These are phyloP conservation scores for Himalopsyche japonica DNA, from an alignment of 2,888 invertebrate species.

Conservation along the genomic window DNA sequence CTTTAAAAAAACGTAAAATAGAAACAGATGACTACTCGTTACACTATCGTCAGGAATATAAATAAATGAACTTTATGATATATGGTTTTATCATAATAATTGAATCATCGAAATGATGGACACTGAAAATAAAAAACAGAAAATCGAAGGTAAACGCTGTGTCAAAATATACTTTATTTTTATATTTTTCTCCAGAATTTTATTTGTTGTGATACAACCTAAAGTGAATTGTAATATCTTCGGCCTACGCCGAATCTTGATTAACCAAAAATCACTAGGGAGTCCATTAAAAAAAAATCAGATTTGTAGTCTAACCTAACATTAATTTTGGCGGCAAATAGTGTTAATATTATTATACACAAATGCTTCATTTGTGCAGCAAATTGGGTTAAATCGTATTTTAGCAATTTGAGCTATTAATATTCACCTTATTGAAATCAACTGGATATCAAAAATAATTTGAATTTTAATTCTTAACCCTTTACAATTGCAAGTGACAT, in stretches of 20 bases:
- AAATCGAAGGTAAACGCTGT: constrained; percentile 19
- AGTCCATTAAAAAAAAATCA: too few relatives aligned
- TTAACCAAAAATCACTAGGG: too few relatives aligned
- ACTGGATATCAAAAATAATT: too few relatives aligned
- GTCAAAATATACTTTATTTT: background rate
- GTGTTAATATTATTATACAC: background rate
- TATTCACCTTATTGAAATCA: too few relatives aligned
- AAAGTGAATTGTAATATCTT: background rate
- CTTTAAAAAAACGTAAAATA: background rate
- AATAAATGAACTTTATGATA: background rate
- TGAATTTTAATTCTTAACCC: too few relatives aligned
- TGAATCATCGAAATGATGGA: constrained; percentile 8
- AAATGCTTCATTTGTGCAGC: too few relatives aligned
- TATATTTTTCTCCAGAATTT: background rate
- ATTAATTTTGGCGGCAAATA: background rate
- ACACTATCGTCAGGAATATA: background rate
- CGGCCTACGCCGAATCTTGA: too few relatives aligned
- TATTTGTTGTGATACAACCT: background rate
- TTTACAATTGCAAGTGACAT: too few relatives aligned
- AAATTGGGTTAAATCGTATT: too few relatives aligned
- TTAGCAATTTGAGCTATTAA: too few relatives aligned
- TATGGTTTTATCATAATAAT: background rate
- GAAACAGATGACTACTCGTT: background rate
- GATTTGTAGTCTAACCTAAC: background rate
- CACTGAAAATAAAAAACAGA: constrained; percentile 23